Evolutionary conservation across 35 echinoderm and acorn worm species (phyloP).

Genomic region (Lytechinus pictus): DNA sequence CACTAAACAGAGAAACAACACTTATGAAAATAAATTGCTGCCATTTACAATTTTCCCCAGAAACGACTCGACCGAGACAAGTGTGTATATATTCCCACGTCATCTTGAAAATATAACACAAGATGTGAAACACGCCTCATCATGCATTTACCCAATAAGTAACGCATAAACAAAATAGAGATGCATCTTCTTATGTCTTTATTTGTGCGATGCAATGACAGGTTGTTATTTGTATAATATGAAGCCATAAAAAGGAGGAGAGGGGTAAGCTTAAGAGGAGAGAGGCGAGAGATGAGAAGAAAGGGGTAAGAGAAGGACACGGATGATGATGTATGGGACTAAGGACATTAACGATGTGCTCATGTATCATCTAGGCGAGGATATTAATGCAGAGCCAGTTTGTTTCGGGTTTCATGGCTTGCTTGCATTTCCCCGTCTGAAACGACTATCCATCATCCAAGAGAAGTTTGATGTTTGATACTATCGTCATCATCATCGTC

Average conservation of each 20-base stretch:
- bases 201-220: conserved; percentile 40
- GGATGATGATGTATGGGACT: conserved; percentile 44
- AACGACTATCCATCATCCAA: conserved; percentile 28
- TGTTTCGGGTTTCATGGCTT: conserved; percentile 38
- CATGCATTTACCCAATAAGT: conserved; percentile 37
- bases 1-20: neutral
- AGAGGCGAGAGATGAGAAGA: neutral
- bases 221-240: conserved; percentile 48
- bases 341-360: conserved; percentile 24
- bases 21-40: neutral
- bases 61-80: neutral
- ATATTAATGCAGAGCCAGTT: conserved; percentile 26
- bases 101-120: neutral
- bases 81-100: neutral
- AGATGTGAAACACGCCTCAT: neutral
- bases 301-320: conserved; percentile 8
- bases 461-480: neutral
- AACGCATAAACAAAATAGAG: conserved; percentile 33
- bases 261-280: neutral
- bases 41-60: neutral
- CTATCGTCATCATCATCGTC: neutral
- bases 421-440: neutral
- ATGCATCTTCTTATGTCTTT: conserved; percentile 40
- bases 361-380: conserved; percentile 27
- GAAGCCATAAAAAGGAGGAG: conserved; percentile 25